Percentiles rank a stretch among this genome's conserved stretches.
Conservation (phyloP, 2,797 vertebrate genomes). For the Poecilia picta region DNA sequence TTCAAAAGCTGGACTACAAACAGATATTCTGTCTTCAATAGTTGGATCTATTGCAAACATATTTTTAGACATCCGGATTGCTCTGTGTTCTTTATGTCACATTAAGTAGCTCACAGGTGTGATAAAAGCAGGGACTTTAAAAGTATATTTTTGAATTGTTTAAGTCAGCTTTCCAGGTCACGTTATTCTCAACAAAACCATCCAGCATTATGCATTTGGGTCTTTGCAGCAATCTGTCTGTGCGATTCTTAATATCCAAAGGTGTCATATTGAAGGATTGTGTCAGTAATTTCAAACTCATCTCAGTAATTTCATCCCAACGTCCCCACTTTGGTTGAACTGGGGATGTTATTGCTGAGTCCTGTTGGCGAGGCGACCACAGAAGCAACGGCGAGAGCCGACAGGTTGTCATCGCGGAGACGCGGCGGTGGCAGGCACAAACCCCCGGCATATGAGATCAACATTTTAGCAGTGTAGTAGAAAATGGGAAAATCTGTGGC, state of each 20-base stretch:
- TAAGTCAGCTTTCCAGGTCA: conserved; percentile 14
- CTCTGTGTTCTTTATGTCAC: conserved; percentile 24
- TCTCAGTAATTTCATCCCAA: conserved; percentile 22
- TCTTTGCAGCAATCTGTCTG: conserved; percentile 23
- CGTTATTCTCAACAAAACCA: conserved; percentile 10
- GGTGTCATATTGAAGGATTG: conserved; percentile 6
- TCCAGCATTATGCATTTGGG: conserved; percentile 9
- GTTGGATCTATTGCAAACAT: conserved; percentile 36
- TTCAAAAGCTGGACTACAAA: conserved; percentile 30
- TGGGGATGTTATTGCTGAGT: conserved; percentile 5
- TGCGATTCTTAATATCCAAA: conserved; percentile 10
- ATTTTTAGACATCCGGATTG: conserved; percentile 47
- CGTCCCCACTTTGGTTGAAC: conserved; percentile 9
- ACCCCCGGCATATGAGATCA: neutral
- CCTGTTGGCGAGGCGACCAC: neutral
- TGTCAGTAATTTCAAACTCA: conserved; percentile 21
- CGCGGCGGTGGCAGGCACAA: neutral
- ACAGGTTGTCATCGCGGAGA: conserved; percentile 1
- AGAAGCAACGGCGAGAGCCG: neutral
- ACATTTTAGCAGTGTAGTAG: neutral
- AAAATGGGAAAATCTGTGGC: conserved; percentile 8
- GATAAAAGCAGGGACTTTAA: conserved; percentile 31
- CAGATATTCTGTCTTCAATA: conserved; percentile 26
- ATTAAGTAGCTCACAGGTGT: conserved; percentile 43
- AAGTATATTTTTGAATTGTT: conserved; percentile 20